Conservation (phyloP, 1,140 invertebrate species). For the Sycophila sp. region DNA sequence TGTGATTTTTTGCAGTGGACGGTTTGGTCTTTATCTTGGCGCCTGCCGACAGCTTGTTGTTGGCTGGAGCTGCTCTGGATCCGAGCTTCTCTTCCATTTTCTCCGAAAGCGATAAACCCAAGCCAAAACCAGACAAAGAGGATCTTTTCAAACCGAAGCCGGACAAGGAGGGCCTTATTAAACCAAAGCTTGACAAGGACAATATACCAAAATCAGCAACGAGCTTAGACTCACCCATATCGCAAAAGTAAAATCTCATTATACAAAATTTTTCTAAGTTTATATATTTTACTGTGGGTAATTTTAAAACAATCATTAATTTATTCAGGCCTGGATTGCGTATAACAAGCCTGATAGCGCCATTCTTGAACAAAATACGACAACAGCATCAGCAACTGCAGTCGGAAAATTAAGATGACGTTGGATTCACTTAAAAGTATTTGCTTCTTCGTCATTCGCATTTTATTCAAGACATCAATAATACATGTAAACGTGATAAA, state of each 20-base stretch:
- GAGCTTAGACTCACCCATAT: background rate
- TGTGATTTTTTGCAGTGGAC: conserved; percentile 59
- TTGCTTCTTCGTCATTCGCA: background rate
- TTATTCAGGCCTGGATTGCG: conserved; percentile 51
- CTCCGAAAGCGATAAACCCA: conserved; percentile 10
- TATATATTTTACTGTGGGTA: no score
- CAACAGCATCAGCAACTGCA: conserved; percentile 23
- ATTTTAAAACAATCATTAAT: no score
- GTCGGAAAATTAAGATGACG: background rate
- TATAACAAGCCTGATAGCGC: conserved; percentile 52
- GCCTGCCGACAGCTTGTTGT: conserved; percentile 68
- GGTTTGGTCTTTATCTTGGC: conserved; percentile 73
- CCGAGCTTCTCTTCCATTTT: conserved; percentile 3
- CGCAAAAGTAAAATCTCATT: conserved; percentile 7
- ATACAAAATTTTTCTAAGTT: no score
- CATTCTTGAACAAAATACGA: conserved; percentile 50
- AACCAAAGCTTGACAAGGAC: background rate
- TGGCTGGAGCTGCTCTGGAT: conserved; percentile 47
- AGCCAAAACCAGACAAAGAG: conserved; percentile 14
- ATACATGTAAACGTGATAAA: conserved; percentile 2
- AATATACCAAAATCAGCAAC: background rate
- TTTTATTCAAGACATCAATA: background rate
- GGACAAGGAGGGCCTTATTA: conserved; percentile 25
- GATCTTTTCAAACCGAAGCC: conserved; percentile 23
- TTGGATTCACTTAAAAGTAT: background rate